phyloP scores from a whole-genome alignment of 2,888 invertebrate species.

The Podabrus alpinus region DNA sequence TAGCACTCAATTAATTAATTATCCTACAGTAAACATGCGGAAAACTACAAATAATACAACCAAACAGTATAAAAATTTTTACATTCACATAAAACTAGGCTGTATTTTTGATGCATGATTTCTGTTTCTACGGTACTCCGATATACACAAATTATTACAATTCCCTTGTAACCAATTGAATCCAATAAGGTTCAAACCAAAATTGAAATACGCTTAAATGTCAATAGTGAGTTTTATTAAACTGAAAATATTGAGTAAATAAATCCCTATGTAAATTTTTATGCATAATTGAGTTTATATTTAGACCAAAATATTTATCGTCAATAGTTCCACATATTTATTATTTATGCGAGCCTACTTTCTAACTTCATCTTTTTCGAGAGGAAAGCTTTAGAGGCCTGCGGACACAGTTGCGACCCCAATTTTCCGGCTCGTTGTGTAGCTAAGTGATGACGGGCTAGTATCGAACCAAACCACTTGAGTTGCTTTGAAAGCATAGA shows the following conservation, averaged over 20 bases:
- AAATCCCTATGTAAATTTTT: neutral
- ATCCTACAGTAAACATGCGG: too few species aligned
- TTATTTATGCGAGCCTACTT: constrained; percentile 18
- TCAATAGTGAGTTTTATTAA: neutral
- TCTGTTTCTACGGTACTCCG: too few species aligned
- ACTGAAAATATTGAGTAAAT: neutral
- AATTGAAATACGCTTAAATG: neutral
- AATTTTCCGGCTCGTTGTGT: constrained; percentile 53
- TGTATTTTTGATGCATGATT: too few species aligned
- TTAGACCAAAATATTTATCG: neutral
- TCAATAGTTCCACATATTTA: constrained; percentile 15
- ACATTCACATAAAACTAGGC: too few species aligned
- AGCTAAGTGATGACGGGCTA: constrained; percentile 49
- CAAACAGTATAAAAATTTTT: too few species aligned
- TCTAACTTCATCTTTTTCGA: constrained; percentile 21
- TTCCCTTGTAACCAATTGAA: neutral
- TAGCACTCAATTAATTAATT: too few species aligned
- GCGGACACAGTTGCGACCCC: constrained; percentile 38
- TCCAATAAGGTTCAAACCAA: neutral
- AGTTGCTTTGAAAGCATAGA: constrained; percentile 32
- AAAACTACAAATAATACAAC: too few species aligned
- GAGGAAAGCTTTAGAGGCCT: constrained; percentile 23
- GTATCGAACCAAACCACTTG: constrained; percentile 41
- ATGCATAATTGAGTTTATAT: constrained; percentile 8
- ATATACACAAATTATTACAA: neutral